Base-by-base conservation (phyloP, 2,113 vertebrate species). In the Lophius piscatorius region DNA sequence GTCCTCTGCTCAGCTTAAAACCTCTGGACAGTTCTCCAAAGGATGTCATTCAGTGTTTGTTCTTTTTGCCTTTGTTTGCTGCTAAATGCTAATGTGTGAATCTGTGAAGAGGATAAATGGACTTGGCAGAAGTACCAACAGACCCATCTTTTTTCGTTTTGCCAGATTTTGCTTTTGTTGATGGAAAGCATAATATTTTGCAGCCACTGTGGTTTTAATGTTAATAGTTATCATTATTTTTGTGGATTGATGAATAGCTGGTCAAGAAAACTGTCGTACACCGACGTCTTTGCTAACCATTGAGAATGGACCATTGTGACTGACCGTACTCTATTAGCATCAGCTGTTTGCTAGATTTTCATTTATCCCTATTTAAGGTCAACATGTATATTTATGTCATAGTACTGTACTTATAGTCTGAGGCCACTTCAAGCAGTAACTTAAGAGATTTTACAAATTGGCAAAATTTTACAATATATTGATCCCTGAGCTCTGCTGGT, bases 1-100 rank as follows among this genome's bases (percentile, higher is more conserved):
- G 31, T 55, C 39, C 67, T 50, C 58, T 17, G 6, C 51, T 61
- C 34, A 24, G 9, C 73, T 58, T 20, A 20, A 45, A 68, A 38
- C 51, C 45, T 17, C 11, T 38, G 59, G 62, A 78, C 49, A 36
- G 0, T 35, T 47, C 52, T 61, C 17, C 72, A 22, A 59, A 57
- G 65, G 56, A 75, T 40, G 5, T 44, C 2, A 20, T 33, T 16
- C n/a, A 13, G n/a, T 26, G 20, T 24, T 45, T 12, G 10, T 24
- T 10, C 6, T 60, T n/a, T 13, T 12, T 0, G 3, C 5, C 5
- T 13, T 6, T 13, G 31, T 23, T 33, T 38, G 39, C 11, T 60
- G 57, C 48, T 60, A 67, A 59, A 46, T 57, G 34, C 20, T 50
- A 24, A 35, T 6, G 4, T 38, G 3, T 28, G 24, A 31, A 49